Conservation (phyloP, 2,113 vertebrate species). For the Hippocampus guttulatus region DNA sequence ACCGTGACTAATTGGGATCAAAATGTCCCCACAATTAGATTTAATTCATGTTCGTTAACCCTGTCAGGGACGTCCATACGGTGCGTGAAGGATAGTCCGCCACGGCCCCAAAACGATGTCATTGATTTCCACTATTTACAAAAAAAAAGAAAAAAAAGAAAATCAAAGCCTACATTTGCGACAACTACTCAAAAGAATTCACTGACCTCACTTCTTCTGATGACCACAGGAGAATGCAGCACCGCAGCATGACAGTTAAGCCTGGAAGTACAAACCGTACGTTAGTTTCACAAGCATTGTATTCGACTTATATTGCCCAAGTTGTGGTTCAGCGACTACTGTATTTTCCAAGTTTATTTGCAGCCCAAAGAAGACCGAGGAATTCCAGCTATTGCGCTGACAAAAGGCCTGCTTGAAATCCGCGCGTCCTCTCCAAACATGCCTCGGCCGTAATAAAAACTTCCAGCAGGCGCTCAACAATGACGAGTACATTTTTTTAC, state of each 20-base stretch:
- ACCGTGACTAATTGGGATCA: constrained; percentile 4
- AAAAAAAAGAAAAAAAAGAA: not conserved
- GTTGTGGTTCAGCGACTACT: not conserved
- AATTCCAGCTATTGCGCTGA: constrained; percentile 36
- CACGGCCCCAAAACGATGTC: not conserved
- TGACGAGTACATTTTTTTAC: constrained; percentile 33
- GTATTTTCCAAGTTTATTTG: constrained; percentile 14
- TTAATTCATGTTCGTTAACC: not conserved
- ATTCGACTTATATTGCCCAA: not conserved
- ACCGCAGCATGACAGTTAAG: not conserved
- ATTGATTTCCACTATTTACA: not conserved
- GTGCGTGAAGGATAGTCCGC: too few species aligned
- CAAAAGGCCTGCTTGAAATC: constrained; percentile 33
- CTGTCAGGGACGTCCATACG: not conserved
- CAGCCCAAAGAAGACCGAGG: constrained; percentile 6
- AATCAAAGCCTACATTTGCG: not conserved
- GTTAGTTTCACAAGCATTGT: not conserved
- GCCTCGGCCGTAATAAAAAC: constrained; percentile 32
- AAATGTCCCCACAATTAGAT: not conserved
- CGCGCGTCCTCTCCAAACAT: constrained; percentile 32
- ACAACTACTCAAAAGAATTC: not conserved
- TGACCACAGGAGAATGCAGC: not conserved
- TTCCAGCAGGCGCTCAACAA: constrained; percentile 41
- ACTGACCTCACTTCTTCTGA: not conserved
- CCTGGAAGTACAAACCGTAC: not conserved